Base-by-base conservation (phyloP, 1,140 invertebrate species). In the Drosophila lacertosa region DNA sequence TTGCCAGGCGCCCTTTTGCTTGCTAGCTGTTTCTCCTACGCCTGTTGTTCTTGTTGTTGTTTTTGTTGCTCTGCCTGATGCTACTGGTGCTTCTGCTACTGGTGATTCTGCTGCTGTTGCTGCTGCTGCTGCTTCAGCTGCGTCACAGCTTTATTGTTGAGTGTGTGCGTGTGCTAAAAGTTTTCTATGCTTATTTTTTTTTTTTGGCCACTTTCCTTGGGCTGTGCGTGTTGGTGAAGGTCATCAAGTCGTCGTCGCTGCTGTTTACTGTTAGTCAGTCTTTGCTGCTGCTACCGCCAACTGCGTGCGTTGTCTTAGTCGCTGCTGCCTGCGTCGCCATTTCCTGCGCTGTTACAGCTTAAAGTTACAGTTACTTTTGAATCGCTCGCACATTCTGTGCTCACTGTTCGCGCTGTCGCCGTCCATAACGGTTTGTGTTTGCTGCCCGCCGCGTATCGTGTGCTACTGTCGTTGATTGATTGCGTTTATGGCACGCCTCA, bases 221-320 rank as follows among this genome's bases (percentile, higher is more conserved):
- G 48, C 70, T 78, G 71, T 83, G 83, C 78, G 83, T 84, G 80
- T 78, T 89, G 80, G 69, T 89, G 86, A 89, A 89, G 86, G 86
- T 89, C 86, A 89, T 89, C 73, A 74, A 69, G 86, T 79, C 77
- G 86, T 74, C 67, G 77, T 68, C 55, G 60, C 26, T 13, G 47
- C 64, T 69, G 66, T 65, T 70, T 70, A 64, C 66, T 35, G 66
- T 70, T 70, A 70, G 67, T 70, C 67, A 70, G 67, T 70, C 57
- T 60, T 70, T 51, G 67, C 47, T 26, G 59, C 37, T 57, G 53
- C 59, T 39, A 37, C 66, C 55, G 58, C 65, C 33, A 51, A 48
- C 58, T 68, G 48, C 65, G 55, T 72, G 55, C 48, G 48, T 39
- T 60, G 26, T 66, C 62, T 42, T 65, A 29, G 33, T 57, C 44